Evolutionary conservation across 2,888 invertebrate genomes (phyloP), one percentile per base, ranked within the genome.

Genomic region (Perithous albicinctus): DNA sequence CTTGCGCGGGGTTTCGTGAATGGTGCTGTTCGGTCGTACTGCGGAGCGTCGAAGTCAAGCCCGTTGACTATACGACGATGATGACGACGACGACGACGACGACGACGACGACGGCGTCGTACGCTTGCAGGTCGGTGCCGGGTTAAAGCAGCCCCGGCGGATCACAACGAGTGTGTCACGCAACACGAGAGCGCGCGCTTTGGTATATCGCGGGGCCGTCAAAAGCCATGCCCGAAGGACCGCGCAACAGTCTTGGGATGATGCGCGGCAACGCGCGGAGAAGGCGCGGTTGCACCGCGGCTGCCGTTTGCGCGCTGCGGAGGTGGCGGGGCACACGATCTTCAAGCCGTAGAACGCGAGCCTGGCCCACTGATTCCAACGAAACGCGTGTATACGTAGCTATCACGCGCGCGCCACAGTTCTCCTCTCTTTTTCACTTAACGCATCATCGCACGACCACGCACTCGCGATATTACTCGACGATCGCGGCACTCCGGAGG

Each of bases 301-400:
- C 61, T 56, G 41, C n/a, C n/a, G n/a, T n/a, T n/a, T n/a, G n/a
- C n/a, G n/a, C n/a, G n/a, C 70, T 59, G 63, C 64, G 26, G 59
- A 59, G 59, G 59, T 32, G 59, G 59, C 59, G 59, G 23, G 35
- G 63, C 63, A 54, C 63, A 54, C 78, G 72, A 54, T 70, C 75
- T 74, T 67, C 81, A 63, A 66, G n/a, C n/a, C 78, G 73, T 69
- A 78, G 78, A 75, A 78, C 94, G 59, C 18, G 18, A 4, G 26
- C 91, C 93, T 92, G 92, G 86, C 83, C 84, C 87, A 85, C 85
- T 85, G 82, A 78, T 76, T 12, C 54, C 26, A 54, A 26, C 56
- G 20, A 20, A 20, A 15, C 54, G 54, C 12, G 12, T n/a, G n/a
- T n/a, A n/a, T n/a, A n/a, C n/a, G n/a, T n/a, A n/a, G 23, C 2